Base-by-base conservation (phyloP, 1,140 invertebrate genomes). In the Hyles euphorbiae region DNA sequence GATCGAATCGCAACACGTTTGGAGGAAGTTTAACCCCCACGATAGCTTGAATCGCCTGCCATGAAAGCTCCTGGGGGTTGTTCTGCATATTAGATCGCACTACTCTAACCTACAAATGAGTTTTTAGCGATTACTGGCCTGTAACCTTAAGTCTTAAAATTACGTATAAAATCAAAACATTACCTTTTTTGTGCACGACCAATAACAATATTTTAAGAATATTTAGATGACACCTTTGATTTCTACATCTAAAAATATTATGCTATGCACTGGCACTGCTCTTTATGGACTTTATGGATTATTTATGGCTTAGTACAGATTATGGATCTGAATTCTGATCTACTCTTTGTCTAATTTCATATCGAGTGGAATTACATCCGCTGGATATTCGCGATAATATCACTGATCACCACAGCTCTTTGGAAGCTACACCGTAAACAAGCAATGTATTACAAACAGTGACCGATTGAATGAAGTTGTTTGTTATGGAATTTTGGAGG, bases 231-330 rank as follows among this genome's bases (percentile, higher is more conserved):
- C 83, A 88, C 80, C 76, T 84, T 78, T 79, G 65, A 69, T 81
- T 84, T 85, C 87, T 90, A 90, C 86, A 90, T 89, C 87, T 90
- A 90, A 89, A 90, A 90, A 90, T 90, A 90, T 88, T 88, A 88
- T 86, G 85, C 83, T 83, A 75, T 81, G 70, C 75, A 78, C 74
- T 78, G 64, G 67, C 72, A 77, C 74, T 75, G 61, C 70, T 72
- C 60, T 70, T 65, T 74, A 80, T 72, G 71, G 78, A 71, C 79
- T 58, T 53, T 43, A 50, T 55, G n/a, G 50, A 63, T 57, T 55
- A 46, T 62, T 34, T 52, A 52, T 58, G 56, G 56, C 8, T 9
- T 34, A 40, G 36, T 36, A 54, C 40, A 54, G 53, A 54, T 54
- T 44, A 44, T 8, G 9, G 34, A 54, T 34, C n/a, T 5, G 4